Evolutionary conservation across 2,888 invertebrate species (phyloP), one percentile per base, ranked within the genome.

Genomic region (Panzeria rudis): DNA sequence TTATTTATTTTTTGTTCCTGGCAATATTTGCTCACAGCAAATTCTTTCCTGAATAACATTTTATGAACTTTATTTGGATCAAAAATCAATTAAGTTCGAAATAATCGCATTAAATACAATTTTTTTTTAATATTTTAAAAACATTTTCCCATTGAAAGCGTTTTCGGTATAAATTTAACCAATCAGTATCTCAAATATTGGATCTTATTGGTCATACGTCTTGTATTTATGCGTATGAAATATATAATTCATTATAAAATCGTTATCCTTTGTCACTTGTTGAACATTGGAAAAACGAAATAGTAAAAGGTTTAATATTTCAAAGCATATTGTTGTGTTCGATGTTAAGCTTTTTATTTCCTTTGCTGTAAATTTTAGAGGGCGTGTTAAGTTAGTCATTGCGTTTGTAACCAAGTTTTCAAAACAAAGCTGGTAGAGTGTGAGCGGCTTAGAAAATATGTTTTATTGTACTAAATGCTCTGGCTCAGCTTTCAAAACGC

Each of bases 261-360:
- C 2, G 15, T 68, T 54, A 69, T 54, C 23, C 38, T 25, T 56
- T 71, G 71, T 44, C 38, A 41, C 2, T 56, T 71, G 25, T 25
- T 23, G 5, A 9, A 35, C n/a, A 23, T 17, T 2, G 15, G 20
- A 38, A 20, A 35, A 4, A 2, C 6, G 4, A 38, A 66, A 71
- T 8, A 41, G 44, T 52, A 52, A 62, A 52, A 59, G 52, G 52
- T 62, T 73, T 62, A 25, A 62, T 62, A 62, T 75, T 52, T 52
- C 29, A 38, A 3, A 50, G 13, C 25, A 41, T 13, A 73, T 38
- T 73, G 15, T 61, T 47, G 13, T 13, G 47, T 17, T 1, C 7
- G 50, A 32, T 50, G 20, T 32, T 35, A 20, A 68, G 20, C 1
- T 35, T 35, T 68, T 5, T 47, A 11, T 69, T 32, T 3, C 3